Conservation (phyloP, 1,140 invertebrate genomes). For the Ephestia elutella region DNA sequence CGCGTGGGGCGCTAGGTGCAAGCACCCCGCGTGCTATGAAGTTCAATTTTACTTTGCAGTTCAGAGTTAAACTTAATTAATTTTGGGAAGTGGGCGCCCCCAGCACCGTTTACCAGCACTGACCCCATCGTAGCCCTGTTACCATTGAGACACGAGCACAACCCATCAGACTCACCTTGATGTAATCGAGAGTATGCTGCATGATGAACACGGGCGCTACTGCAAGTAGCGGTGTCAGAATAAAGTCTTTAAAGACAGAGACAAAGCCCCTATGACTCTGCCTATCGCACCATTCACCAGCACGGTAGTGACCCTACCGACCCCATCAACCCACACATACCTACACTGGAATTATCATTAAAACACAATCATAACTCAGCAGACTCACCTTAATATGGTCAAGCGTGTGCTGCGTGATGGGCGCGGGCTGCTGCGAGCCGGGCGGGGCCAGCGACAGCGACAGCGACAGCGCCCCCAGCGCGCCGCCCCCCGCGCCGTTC, state of each 20-base stretch:
- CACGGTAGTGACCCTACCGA: slow-evolving; percentile 44
- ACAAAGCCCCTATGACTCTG: slow-evolving; percentile 77
- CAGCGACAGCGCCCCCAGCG: slow-evolving; percentile 80
- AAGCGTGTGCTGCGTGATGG: slow-evolving; percentile 85
- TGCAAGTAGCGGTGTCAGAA: slow-evolving; percentile 84
- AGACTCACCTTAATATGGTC: slow-evolving; percentile 85
- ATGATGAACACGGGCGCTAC: slow-evolving; percentile 82
- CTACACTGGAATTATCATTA: no score
- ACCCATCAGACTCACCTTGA: slow-evolving; percentile 84
- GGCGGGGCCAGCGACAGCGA: slow-evolving; percentile 87
- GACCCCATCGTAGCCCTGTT: no score
- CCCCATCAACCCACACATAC: slow-evolving; percentile 31
- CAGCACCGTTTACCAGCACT: no score
- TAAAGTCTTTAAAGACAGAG: slow-evolving; percentile 87
- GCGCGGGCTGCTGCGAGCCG: slow-evolving; percentile 80
- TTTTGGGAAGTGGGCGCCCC: no score
- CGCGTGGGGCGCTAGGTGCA: no score
- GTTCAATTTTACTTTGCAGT: no score
- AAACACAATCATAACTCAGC: no score
- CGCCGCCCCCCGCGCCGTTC: slow-evolving; percentile 75
- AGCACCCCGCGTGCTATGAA: no score
- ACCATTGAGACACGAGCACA: no score
- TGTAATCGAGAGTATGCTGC: slow-evolving; percentile 87
- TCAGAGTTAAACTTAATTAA: no score
- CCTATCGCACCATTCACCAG: slow-evolving; percentile 76